A percentile compares a stretch with the other conserved stretches of the same genome.
phyloP scores from a whole-genome alignment of 2,113 vertebrate genomes.

The Daubentonia madagascariensis region DNA sequence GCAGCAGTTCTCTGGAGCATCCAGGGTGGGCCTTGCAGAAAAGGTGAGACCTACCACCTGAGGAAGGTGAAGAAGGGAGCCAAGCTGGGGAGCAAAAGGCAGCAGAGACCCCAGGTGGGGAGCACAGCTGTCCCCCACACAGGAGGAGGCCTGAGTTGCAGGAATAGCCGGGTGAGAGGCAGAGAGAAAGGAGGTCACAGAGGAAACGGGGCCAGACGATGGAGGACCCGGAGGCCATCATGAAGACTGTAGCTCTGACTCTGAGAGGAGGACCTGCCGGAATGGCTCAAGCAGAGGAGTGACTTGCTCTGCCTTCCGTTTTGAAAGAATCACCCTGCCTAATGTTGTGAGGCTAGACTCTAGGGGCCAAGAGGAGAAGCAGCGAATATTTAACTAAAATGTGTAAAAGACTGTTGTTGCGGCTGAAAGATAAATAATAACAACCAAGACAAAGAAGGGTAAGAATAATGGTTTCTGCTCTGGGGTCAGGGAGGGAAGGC shows the following conservation, averaged over 20 bases:
- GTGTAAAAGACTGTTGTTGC: neutral
- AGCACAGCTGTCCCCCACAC: rapidly evolving
- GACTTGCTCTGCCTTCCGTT: neutral
- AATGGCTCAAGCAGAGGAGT: neutral
- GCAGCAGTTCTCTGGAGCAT: rapidly evolving
- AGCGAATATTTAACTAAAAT: neutral
- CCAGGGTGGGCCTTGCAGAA: neutral
- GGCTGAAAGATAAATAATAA: neutral
- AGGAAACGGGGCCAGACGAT: neutral
- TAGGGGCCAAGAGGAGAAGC: neutral
- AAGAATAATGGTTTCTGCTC: neutral
- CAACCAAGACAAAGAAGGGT: neutral
- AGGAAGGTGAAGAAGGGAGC: rapidly evolving
- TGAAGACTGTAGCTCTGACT: neutral
- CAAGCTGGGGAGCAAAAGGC: neutral
- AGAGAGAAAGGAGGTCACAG: neutral
- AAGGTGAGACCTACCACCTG: neutral
- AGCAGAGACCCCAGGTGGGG: too few species aligned
- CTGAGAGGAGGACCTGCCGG: neutral
- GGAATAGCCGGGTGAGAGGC: too few species aligned
- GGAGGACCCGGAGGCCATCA: rapidly evolving
- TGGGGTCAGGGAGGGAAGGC: neutral
- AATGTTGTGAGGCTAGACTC: neutral
- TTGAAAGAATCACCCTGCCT: neutral
- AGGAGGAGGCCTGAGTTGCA: neutral